Evolutionary conservation across 2,888 invertebrate species (phyloP).

Genomic region (Chymomyza amoena): DNA sequence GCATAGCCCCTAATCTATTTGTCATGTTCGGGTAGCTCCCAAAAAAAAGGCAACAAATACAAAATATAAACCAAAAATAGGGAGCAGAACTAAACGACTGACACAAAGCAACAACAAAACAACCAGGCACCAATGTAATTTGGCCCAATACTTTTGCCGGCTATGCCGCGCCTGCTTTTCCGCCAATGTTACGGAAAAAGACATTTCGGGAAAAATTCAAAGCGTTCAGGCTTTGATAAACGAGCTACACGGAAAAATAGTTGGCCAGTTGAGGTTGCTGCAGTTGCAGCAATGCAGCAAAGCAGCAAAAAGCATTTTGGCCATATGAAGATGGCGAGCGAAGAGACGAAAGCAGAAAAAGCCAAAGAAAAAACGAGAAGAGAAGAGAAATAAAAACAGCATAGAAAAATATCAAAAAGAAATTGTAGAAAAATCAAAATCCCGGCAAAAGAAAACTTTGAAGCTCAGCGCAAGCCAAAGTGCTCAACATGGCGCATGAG

Average conservation of each 20-base stretch:
- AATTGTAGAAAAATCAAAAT: conserved; percentile 1
- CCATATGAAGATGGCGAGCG: conserved; percentile 1
- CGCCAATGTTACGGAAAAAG: conserved; percentile 52
- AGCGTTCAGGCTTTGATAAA: conserved; percentile 70
- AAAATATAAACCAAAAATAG: neutral
- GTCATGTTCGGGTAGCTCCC: conserved; percentile 54
- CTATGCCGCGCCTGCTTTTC: conserved; percentile 6
- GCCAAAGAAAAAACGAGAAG: neutral
- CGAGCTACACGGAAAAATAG: conserved; percentile 36
- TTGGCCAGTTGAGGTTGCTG: neutral
- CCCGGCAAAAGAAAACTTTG: neutral
- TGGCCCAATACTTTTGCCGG: conserved; percentile 68
- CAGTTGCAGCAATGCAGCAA: conserved; percentile 5
- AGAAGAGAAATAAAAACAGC: conserved; percentile 7
- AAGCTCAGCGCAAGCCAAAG: neutral
- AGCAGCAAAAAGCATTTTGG: conserved; percentile 6
- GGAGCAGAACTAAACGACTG: conserved; percentile 29
- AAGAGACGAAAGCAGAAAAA: neutral
- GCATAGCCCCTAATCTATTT: conserved; percentile 63
- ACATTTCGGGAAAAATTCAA: conserved; percentile 65
- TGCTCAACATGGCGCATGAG: neutral
- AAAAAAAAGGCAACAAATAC: neutral
- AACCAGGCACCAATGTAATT: conserved; percentile 56
- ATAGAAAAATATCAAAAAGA: conserved; percentile 8
- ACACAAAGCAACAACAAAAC: conserved; percentile 40